Evolutionary conservation across 2,113 vertebrate genomes (phyloP).

Genomic region (Eira barbara): DNA sequence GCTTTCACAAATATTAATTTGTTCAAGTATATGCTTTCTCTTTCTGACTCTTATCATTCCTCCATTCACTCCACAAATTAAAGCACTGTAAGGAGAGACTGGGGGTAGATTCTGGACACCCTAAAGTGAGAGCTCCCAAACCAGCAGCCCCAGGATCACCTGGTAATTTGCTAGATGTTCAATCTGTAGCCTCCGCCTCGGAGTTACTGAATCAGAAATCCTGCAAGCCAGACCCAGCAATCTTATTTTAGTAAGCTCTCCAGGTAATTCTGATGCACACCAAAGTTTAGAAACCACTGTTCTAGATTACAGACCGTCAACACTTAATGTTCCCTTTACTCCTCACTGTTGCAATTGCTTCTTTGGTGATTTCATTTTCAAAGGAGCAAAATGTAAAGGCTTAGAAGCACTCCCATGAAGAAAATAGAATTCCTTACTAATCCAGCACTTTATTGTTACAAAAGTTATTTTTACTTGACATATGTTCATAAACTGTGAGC

Average conservation of each 20-base stretch:
- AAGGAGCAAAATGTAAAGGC: background rate
- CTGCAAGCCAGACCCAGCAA: background rate
- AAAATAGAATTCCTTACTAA: background rate
- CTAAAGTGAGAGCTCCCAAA: background rate
- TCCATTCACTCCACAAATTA: background rate
- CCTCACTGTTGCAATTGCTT: background rate
- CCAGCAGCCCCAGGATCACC: background rate
- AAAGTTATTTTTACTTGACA: background rate
- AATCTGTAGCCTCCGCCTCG: background rate
- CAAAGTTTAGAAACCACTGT: background rate
- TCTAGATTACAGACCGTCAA: background rate
- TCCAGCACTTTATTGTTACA: background rate
- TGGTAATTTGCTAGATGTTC: background rate
- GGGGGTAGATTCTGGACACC: background rate
- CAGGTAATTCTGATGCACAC: background rate
- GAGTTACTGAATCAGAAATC: background rate
- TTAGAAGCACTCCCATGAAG: background rate
- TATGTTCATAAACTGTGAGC: background rate
- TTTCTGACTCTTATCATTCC: background rate
- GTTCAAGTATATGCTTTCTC: background rate
- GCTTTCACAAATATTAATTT: background rate
- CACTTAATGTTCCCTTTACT: background rate
- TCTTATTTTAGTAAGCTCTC: background rate
- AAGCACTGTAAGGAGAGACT: background rate
- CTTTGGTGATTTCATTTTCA: background rate